A percentile compares a stretch with the other conserved stretches of the same genome.
phyloP scores from a whole-genome alignment of 1,140 invertebrate genomes.

The Anastrepha ludens region DNA sequence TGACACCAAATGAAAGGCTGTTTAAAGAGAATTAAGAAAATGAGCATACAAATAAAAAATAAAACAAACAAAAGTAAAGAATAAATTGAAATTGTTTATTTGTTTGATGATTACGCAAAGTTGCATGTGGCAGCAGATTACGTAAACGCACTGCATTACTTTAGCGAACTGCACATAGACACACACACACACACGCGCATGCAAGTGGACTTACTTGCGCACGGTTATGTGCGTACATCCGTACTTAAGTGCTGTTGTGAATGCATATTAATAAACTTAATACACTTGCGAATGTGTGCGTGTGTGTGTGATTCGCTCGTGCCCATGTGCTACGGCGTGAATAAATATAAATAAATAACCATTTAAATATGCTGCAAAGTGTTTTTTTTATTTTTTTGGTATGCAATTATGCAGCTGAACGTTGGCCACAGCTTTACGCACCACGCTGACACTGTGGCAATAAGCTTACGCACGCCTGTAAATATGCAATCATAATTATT shows the following conservation, averaged over 20 bases:
- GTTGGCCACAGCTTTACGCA: background rate
- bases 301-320: background rate
- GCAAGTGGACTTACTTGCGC: background rate
- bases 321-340: background rate
- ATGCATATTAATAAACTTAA: slow-evolving; percentile 43
- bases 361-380: slow-evolving; percentile 48
- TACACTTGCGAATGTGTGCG: background rate
- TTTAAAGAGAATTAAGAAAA: slow-evolving; percentile 19
- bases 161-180: background rate
- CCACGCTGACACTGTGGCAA: background rate
- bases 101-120: background rate
- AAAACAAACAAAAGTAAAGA: background rate
- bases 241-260: background rate
- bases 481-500: slow-evolving; percentile 51
- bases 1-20: background rate
- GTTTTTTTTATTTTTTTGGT: background rate
- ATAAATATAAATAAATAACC: slow-evolving; percentile 27
- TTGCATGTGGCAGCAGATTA: background rate
- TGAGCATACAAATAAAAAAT: background rate
- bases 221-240: background rate
- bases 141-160: background rate
- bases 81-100: slow-evolving; percentile 30
- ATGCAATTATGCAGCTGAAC: slow-evolving; percentile 7
- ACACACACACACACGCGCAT: too few species aligned
- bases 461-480: slow-evolving; percentile 2